Conservation (phyloP, 2,888 invertebrate genomes). For the Cerceris ruficornis region DNA sequence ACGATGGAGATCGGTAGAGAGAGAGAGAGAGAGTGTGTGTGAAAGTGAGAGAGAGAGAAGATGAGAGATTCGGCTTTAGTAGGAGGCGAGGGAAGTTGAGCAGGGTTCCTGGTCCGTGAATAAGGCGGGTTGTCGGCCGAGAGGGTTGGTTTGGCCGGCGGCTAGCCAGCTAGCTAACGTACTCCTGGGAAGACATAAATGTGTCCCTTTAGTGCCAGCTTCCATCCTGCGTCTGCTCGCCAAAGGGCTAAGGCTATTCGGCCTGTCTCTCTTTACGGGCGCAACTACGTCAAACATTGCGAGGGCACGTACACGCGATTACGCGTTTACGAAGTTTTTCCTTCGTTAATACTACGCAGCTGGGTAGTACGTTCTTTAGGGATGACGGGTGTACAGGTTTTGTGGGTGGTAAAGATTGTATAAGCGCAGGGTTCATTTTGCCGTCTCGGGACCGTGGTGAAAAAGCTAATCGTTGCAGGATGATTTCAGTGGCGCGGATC, state of each 20-base stretch:
- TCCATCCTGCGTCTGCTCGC: slow-evolving; percentile 52
- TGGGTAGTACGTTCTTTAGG: too few species aligned
- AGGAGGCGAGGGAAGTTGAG: slow-evolving; percentile 22
- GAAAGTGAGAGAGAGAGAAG: slow-evolving; percentile 46
- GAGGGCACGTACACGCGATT: too few species aligned
- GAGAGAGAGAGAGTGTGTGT: slow-evolving; percentile 30
- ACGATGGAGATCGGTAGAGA: background rate
- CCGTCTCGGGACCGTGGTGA: too few species aligned
- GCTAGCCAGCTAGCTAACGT: slow-evolving; percentile 65
- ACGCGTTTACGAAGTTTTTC: too few species aligned
- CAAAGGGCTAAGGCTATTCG: slow-evolving; percentile 36
- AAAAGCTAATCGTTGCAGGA: too few species aligned
- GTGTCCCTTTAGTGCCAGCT: slow-evolving; percentile 72
- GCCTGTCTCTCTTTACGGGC: background rate
- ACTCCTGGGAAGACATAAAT: slow-evolving; percentile 68
- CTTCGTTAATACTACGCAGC: too few species aligned
- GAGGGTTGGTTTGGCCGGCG: slow-evolving; percentile 66
- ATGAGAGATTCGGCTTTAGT: slow-evolving; percentile 49
- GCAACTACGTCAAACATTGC: background rate
- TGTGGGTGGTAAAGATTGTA: too few species aligned
- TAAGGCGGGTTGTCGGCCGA: slow-evolving; percentile 44
- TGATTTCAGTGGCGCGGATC: too few species aligned
- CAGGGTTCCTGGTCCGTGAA: slow-evolving; percentile 46
- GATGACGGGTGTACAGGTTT: too few species aligned
- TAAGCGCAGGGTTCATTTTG: too few species aligned